phyloP scores from a whole-genome alignment of 2,113 vertebrate species.

The Manacus vitellinus region DNA sequence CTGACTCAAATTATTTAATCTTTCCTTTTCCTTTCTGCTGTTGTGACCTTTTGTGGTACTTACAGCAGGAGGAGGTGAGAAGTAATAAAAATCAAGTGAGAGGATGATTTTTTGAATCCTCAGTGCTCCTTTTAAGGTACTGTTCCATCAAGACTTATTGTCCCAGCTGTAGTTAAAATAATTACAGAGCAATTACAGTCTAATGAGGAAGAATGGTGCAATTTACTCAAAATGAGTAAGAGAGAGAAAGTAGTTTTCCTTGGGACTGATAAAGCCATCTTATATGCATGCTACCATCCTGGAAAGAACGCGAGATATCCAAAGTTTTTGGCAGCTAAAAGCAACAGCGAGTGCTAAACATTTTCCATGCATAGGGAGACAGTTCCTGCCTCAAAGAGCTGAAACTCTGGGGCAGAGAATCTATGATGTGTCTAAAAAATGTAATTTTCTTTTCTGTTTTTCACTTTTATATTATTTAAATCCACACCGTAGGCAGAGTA shows the following conservation, averaged over 20 bases:
- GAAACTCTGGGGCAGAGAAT: neutral
- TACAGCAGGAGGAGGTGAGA: neutral
- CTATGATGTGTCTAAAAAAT: neutral
- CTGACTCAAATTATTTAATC: neutral
- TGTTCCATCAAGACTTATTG: slow-evolving; percentile 42
- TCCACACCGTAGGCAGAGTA: neutral
- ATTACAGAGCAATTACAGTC: slow-evolving; percentile 32
- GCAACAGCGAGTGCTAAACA: neutral
- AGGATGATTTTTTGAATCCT: neutral
- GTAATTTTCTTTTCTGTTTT: neutral
- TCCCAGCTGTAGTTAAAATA: slow-evolving; percentile 29
- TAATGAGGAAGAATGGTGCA: slow-evolving; percentile 18
- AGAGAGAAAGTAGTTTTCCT: neutral
- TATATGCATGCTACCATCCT: neutral
- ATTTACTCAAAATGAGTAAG: slow-evolving; percentile 7
- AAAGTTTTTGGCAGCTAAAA: neutral
- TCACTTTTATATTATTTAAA: neutral
- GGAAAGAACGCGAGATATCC: neutral
- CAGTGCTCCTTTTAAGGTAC: neutral
- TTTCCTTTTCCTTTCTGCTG: neutral
- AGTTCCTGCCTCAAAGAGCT: neutral
- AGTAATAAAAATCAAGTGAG: slow-evolving; percentile 9
- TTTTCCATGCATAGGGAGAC: neutral
- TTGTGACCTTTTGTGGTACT: neutral
- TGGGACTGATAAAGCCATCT: neutral